phyloP scores from a whole-genome alignment of 92 coral and sea anemone species.

The Epizoanthus ramosus region DNA sequence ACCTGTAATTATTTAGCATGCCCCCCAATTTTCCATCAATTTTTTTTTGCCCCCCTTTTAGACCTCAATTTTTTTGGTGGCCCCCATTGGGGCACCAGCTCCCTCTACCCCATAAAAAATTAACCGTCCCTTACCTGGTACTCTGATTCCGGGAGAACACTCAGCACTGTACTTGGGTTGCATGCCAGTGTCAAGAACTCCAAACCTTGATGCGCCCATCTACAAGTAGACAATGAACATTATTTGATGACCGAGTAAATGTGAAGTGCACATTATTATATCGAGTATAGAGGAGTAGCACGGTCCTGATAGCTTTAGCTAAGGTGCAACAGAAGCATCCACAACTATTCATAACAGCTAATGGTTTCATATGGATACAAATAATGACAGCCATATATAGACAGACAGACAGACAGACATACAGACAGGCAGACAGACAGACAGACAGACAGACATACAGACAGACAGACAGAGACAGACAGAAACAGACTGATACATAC shows the following conservation, averaged over 20 bases:
- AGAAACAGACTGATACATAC: background rate
- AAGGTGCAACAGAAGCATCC: too few relatives aligned
- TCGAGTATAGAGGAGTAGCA: background rate
- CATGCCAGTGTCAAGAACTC: slow-evolving; percentile 93
- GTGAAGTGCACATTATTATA: background rate
- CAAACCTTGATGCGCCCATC: slow-evolving; percentile 95
- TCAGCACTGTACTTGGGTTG: slow-evolving; percentile 70
- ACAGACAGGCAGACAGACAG: background rate
- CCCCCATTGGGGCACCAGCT: too few relatives aligned
- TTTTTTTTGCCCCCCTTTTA: too few relatives aligned
- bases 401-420: background rate
- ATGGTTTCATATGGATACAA: too few relatives aligned
- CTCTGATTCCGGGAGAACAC: slow-evolving; percentile 69
- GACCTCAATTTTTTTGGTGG: too few relatives aligned
- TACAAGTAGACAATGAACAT: slow-evolving; percentile 14
- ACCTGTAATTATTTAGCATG: too few relatives aligned
- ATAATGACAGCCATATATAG: background rate
- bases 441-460: too few relatives aligned
- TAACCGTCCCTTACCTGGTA: slow-evolving; percentile 65
- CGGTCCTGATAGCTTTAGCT: too few relatives aligned
- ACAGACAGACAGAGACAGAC: background rate
- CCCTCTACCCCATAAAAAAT: too few relatives aligned
- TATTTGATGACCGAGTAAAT: background rate
- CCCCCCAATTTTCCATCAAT: too few relatives aligned
- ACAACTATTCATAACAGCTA: too few relatives aligned